phyloP scores from a whole-genome alignment of 2,113 vertebrate species.

The Engraulis encrasicolus region DNA sequence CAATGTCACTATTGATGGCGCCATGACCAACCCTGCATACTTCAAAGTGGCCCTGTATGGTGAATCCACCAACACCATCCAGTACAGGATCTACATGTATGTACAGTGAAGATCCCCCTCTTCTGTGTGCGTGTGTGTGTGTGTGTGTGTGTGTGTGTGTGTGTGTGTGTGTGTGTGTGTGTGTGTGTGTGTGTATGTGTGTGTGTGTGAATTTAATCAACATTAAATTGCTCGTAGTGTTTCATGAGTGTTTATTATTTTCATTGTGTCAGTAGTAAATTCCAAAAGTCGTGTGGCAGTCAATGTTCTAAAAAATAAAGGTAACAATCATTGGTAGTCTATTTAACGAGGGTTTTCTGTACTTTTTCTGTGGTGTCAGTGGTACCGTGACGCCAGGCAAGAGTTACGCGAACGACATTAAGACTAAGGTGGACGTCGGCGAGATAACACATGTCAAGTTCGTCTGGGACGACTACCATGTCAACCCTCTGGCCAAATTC shows the following conservation, averaged over 20 bases:
- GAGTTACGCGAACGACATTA: slow-evolving; percentile 72
- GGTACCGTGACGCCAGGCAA: slow-evolving; percentile 64
- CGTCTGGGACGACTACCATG: slow-evolving; percentile 82
- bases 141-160: not conserved
- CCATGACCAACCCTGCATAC: slow-evolving; percentile 56
- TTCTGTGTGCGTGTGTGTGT: not conserved
- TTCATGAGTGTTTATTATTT: too few relatives aligned
- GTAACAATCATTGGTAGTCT: too few relatives aligned
- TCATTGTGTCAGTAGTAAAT: too few relatives aligned
- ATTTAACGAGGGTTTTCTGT: not conserved
- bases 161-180: slow-evolving; percentile 22
- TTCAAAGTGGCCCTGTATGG: slow-evolving; percentile 79
- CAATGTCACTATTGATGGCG: slow-evolving; percentile 72
- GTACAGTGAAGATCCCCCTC: slow-evolving; percentile 41
- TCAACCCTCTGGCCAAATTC: slow-evolving; percentile 79
- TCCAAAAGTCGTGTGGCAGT: too few relatives aligned
- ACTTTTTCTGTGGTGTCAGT: slow-evolving; percentile 48
- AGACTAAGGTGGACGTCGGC: slow-evolving; percentile 74
- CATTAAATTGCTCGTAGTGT: too few relatives aligned
- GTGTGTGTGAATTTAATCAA: too few relatives aligned
- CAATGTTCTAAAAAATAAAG: too few relatives aligned
- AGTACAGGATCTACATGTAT: slow-evolving; percentile 79
- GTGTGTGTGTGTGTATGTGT: not conserved
- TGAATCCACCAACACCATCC: slow-evolving; percentile 69
- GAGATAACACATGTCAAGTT: slow-evolving; percentile 80